Percentiles rank a stretch among this genome's conserved stretches.
Evolutionary conservation across 2,888 invertebrate species (phyloP).

Genomic region (Cerastoderma edule): DNA sequence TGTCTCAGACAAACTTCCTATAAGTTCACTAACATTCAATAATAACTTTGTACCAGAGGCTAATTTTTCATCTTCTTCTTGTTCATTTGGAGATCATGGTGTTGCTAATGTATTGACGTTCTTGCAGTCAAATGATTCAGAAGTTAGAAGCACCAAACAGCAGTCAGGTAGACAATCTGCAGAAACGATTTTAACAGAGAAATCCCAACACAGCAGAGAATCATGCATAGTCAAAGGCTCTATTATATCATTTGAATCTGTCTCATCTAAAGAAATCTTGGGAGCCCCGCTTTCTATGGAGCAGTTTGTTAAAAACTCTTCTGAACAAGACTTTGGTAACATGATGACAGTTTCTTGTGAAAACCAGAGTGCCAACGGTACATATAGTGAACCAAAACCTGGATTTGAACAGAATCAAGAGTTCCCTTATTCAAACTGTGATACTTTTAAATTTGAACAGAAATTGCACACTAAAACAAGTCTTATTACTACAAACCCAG

Average conservation of each 20-base stretch:
- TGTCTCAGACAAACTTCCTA: not conserved
- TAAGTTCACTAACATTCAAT: not conserved
- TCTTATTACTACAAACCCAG: slow-evolving; percentile 24
- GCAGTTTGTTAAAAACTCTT: not conserved
- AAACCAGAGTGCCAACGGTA: not conserved
- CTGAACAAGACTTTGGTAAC: not conserved
- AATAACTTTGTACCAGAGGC: slow-evolving; percentile 17
- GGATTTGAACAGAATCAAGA: not conserved
- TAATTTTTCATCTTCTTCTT: slow-evolving; percentile 52
- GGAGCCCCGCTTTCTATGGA: not conserved
- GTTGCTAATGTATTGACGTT: slow-evolving; percentile 40
- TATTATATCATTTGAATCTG: not conserved
- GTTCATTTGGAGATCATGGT: slow-evolving; percentile 55
- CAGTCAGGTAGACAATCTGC: slow-evolving; percentile 12
- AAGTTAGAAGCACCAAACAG: not conserved
- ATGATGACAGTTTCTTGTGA: not conserved
- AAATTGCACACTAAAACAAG: not conserved
- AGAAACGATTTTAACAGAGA: slow-evolving; percentile 15
- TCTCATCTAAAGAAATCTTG: too few species aligned
- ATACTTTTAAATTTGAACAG: not conserved
- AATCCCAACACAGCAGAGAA: slow-evolving; percentile 3
- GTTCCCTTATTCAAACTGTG: not conserved
- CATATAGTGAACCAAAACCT: not conserved
- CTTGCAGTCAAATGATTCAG: slow-evolving; percentile 37
- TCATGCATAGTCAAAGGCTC: slow-evolving; percentile 16